These are phyloP conservation scores for Sinosuthora webbiana DNA, from an alignment of 2,113 vertebrate genomes.

Conservation along the genomic window DNA sequence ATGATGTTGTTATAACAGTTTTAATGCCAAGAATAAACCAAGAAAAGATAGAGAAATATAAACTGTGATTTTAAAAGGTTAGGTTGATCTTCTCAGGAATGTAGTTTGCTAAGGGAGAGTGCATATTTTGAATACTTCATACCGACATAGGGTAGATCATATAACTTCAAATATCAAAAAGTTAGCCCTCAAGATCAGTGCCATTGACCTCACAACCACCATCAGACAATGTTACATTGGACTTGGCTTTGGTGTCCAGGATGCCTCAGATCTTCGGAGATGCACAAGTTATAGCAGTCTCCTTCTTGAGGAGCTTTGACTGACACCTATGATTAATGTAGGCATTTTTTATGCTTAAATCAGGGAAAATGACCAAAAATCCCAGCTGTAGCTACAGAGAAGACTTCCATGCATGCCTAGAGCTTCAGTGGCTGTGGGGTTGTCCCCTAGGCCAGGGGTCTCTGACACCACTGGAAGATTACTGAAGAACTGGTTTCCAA, in stretches of 20 bases:
- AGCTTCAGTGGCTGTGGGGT: neutral
- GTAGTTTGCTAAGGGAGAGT: neutral
- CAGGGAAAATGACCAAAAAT: neutral
- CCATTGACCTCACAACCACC: rapidly evolving
- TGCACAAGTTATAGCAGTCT: neutral
- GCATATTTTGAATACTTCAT: neutral
- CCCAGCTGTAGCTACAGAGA: neutral
- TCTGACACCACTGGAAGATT: rapidly evolving
- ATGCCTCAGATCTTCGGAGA: neutral
- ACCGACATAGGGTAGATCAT: neutral
- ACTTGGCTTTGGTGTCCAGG: neutral
- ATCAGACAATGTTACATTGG: neutral
- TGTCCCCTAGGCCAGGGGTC: neutral
- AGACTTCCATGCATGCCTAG: neutral
- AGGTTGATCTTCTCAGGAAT: neutral
- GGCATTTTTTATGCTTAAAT: neutral
- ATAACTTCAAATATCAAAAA: neutral
- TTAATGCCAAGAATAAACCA: neutral
- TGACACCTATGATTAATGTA: neutral
- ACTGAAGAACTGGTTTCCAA: neutral
- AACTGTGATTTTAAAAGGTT: neutral
- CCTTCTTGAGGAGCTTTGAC: neutral
- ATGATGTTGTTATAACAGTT: neutral
- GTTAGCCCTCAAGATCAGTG: neutral
- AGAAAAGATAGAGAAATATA: neutral